Evolutionary conservation across 2,888 invertebrate genomes (phyloP).

Genomic region (Eupsilia transversa): DNA sequence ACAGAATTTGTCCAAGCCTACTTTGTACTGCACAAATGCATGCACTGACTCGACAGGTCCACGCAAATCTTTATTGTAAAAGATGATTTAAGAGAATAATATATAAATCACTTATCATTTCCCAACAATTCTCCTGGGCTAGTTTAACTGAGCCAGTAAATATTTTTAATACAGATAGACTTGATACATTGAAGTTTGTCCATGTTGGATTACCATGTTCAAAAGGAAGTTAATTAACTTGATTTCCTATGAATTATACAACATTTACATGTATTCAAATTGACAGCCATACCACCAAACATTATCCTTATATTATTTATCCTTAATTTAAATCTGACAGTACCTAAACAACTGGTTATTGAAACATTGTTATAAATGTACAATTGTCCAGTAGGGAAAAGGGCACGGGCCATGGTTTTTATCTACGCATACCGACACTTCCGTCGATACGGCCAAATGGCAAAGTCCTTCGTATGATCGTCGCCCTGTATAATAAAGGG

Average conservation of each 20-base stretch:
- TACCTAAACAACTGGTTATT: background rate
- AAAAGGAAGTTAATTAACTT: slow-evolving; percentile 10
- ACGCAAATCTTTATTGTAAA: background rate
- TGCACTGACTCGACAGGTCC: background rate
- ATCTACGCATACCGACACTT: slow-evolving; percentile 51
- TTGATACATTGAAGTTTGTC: background rate
- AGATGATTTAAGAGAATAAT: background rate
- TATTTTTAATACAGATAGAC: background rate
- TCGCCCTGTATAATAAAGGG: background rate
- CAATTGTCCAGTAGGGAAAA: slow-evolving; percentile 10
- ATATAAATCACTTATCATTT: background rate
- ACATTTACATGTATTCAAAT: slow-evolving; percentile 25
- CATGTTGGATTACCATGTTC: background rate
- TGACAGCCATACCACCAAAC: background rate
- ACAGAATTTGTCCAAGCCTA: background rate
- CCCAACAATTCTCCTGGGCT: background rate
- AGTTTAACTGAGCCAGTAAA: background rate
- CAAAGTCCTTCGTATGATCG: slow-evolving; percentile 22
- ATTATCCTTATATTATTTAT: slow-evolving; percentile 30
- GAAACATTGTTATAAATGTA: slow-evolving; percentile 16
- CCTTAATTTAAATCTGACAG: slow-evolving; percentile 34
- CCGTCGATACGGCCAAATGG: slow-evolving; percentile 51
- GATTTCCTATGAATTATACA: slow-evolving; percentile 27
- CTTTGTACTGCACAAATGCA: background rate
- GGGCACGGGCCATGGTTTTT: slow-evolving; percentile 28